Base-by-base conservation (phyloP, 2,113 vertebrate genomes). In the Erinaceus europaeus region DNA sequence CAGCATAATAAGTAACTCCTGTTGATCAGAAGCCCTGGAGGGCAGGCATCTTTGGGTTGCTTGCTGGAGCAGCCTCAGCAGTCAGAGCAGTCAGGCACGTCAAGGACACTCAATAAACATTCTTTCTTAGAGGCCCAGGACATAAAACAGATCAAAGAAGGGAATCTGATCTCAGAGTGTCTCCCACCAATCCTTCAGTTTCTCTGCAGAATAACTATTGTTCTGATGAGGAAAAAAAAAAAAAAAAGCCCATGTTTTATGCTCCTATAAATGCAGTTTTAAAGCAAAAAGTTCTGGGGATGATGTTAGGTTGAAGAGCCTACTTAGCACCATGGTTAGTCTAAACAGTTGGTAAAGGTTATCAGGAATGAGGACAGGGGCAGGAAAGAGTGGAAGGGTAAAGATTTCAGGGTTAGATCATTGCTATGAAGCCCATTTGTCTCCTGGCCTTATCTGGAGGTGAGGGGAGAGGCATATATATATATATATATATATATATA, bases 101-200 rank as follows among this genome's bases (percentile, higher is more conserved):
- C 15, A 65, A 52, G 15, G 53, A 55, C 32, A 14, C 25, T 40
- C 64, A 38, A 2, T 74, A 65, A 42, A 46, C 27, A 62, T 20
- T 84, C 68, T 88, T 69, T 75, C 72, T 73, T 34, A 76, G 69
- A 64, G 17, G 36, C 59, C 34, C 11, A 52, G 32, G 6, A n/a
- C 73, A 62, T 44, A 91, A 90, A 88, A 77, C n/a, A 3, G 11
- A 40, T 48, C n/a, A 17, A 78, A 83, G 77, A 80, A 50, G 14
- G 50, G 17, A 44, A n/a, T 40, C 23, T 46, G 64, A 89, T 29
- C 21, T 88, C 68, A 44, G 40, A 72, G 46, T 34, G 20, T 55
- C 34, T 72, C 78, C 74, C 40, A 20, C 38, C 57, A 29, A 36
- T 17, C 21, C 55, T 57, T 6, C 25, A 53, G 29, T 62, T 15